These are phyloP conservation scores for Malthinus flaveolus DNA, from an alignment of 2,888 invertebrate species.

Conservation along the genomic window DNA sequence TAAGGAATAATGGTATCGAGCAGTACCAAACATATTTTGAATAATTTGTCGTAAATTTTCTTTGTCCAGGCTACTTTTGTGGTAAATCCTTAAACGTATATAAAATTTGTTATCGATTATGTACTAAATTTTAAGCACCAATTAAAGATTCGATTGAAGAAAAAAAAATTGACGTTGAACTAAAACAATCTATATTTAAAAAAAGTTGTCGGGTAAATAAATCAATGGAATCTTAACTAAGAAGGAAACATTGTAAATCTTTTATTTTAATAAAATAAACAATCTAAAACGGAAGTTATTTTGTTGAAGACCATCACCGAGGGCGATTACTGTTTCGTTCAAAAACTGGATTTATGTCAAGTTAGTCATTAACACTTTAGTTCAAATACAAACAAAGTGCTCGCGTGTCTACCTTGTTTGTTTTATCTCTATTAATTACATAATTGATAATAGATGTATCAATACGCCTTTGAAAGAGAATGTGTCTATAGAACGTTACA, in stretches of 20 bases:
- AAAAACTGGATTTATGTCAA: too few species aligned
- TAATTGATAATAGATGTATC: too few species aligned
- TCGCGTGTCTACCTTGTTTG: too few species aligned
- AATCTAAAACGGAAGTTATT: too few species aligned
- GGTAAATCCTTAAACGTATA: constrained; percentile 17
- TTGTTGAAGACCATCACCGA: too few species aligned
- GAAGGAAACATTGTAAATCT: constrained; percentile 29
- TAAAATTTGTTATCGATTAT: constrained; percentile 13
- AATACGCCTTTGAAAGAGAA: too few species aligned
- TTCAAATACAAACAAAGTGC: too few species aligned
- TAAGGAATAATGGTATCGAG: constrained; percentile 12
- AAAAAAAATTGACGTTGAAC: neutral
- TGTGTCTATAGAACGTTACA: too few species aligned
- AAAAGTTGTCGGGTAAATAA: neutral
- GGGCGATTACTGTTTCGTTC: too few species aligned
- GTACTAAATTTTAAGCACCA: constrained; percentile 20
- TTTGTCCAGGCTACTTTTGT: constrained; percentile 17
- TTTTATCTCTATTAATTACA: too few species aligned
- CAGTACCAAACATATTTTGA: neutral
- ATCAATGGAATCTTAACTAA: constrained; percentile 21
- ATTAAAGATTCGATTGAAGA: constrained; percentile 17
- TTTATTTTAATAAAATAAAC: constrained; percentile 28
- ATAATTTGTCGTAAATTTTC: constrained; percentile 12
- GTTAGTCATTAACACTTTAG: too few species aligned
- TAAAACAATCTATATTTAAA: neutral